Percentiles rank a stretch among this genome's conserved stretches.
Evolutionary conservation across 1,140 invertebrate species (phyloP).

Genomic region (Diachasma alloeum): DNA sequence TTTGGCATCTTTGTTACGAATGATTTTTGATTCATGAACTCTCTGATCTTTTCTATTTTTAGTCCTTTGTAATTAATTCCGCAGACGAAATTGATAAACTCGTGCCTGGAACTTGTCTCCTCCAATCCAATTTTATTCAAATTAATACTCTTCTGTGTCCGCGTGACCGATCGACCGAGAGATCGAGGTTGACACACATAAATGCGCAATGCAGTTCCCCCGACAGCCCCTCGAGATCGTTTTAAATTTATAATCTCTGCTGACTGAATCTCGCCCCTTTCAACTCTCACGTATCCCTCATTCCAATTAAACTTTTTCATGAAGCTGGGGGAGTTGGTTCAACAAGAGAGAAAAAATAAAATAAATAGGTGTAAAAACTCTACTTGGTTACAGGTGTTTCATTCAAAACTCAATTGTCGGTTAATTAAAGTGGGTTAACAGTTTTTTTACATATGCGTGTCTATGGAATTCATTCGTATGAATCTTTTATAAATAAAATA

Average conservation of each 20-base stretch:
- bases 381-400: slow-evolving; percentile 30
- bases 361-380: background rate
- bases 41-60: no score
- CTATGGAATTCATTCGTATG: no score
- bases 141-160: background rate
- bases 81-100: no score
- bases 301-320: slow-evolving; percentile 33
- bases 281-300: slow-evolving; percentile 23
- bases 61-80: no score
- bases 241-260: slow-evolving; percentile 28
- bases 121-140: background rate
- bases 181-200: background rate
- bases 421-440: slow-evolving; percentile 25
- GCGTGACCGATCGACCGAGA: background rate
- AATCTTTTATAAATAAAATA: background rate
- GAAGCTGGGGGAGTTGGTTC: background rate
- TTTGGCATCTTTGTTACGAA: no score
- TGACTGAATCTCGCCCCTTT: background rate
- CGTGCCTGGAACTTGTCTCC: no score
- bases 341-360: background rate
- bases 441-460: background rate
- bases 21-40: no score
- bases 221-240: slow-evolving; percentile 3
- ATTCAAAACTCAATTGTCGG: slow-evolving; percentile 29
- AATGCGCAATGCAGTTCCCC: background rate